Conservation (phyloP, 2,888 invertebrate genomes). For the Drosophila stalkeri region DNA sequence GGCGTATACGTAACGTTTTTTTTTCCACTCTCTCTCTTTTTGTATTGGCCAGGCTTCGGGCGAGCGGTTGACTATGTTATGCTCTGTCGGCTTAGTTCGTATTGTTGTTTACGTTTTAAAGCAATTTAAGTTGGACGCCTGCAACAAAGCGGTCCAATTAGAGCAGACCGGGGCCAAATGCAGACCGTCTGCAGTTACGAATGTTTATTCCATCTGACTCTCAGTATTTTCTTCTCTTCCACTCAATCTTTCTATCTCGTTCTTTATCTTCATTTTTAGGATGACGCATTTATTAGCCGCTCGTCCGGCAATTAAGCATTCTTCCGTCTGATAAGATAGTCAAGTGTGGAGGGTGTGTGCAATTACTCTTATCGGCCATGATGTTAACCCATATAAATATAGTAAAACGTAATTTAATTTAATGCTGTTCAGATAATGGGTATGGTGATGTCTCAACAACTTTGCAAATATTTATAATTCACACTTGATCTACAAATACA, state of each 20-base stretch:
- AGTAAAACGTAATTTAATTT: slow-evolving; percentile 68
- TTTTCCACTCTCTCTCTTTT: slow-evolving; percentile 2
- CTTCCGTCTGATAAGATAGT: slow-evolving; percentile 72
- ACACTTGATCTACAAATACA: slow-evolving; percentile 35
- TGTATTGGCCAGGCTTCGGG: slow-evolving; percentile 51
- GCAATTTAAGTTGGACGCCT: slow-evolving; percentile 49
- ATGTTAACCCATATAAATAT: slow-evolving; percentile 71
- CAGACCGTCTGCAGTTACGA: slow-evolving; percentile 23
- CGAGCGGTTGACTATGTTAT: slow-evolving; percentile 18
- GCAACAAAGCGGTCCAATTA: slow-evolving; percentile 53
- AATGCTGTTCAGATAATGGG: slow-evolving; percentile 44
- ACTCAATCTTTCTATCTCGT: neutral
- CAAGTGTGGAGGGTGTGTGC: slow-evolving; percentile 2
- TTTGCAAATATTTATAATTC: slow-evolving; percentile 57
- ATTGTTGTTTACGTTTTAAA: slow-evolving; percentile 70
- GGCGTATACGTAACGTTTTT: slow-evolving; percentile 65
- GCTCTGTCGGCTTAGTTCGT: slow-evolving; percentile 39
- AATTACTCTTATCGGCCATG: slow-evolving; percentile 45
- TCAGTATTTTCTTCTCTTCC: neutral
- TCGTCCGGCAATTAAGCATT: slow-evolving; percentile 61
- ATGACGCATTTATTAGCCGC: slow-evolving; percentile 65
- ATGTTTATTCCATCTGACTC: neutral
- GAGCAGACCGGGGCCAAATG: slow-evolving; percentile 21
- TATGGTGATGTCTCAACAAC: slow-evolving; percentile 7
- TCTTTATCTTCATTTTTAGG: neutral